Evolutionary conservation across 2,888 invertebrate genomes (phyloP), one percentile per base, ranked within the genome.

Genomic region (Aphelenchoides bicaudatus): DNA sequence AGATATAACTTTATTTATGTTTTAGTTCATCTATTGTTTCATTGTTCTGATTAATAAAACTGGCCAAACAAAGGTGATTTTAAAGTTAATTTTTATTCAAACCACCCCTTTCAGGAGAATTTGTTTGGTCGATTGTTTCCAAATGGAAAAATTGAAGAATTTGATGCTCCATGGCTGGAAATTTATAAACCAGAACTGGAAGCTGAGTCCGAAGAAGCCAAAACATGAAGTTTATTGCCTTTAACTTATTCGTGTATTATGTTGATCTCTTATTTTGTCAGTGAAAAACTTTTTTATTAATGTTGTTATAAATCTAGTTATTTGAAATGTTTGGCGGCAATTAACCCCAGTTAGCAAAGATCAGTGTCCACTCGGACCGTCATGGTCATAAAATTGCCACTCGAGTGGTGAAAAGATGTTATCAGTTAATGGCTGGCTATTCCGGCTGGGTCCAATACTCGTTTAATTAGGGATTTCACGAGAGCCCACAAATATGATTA

Each of bases 141-240:
- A n/a, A 25, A 19, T 25, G 10, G 10, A 25, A 6, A 43, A 21
- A 21, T 58, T 10, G 66, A 70, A 38, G 30, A 67, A 23, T 71
- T 70, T 43, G 70, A 71, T 51, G 61, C 64, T n/a, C 70, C 71
- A 1, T 71, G 71, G 71, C 49, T 62, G 6, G 61, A 70, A 2
- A 43, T 39, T 39, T 49, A 39, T 6, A 4, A 19, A 43, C 10
- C 10, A 8, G n/a, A 6, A n/a, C 43, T n/a, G n/a, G n/a, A 25
- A 43, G n/a, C 43, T 6, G 23, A 10, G 10, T 8, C 8, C 10
- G 23, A 43, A 43, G 10, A 8, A 43, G 23, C 43, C 43, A 6
- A 6, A 43, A n/a, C 10, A 19, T 25, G 43, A 43, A 10, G n/a
- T 43, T n/a, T 43, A 43, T 43, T 43, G 43, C 23, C 43, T 43